Base-by-base conservation (phyloP, 2,113 vertebrate genomes). In the Ancistrus triradiatus region DNA sequence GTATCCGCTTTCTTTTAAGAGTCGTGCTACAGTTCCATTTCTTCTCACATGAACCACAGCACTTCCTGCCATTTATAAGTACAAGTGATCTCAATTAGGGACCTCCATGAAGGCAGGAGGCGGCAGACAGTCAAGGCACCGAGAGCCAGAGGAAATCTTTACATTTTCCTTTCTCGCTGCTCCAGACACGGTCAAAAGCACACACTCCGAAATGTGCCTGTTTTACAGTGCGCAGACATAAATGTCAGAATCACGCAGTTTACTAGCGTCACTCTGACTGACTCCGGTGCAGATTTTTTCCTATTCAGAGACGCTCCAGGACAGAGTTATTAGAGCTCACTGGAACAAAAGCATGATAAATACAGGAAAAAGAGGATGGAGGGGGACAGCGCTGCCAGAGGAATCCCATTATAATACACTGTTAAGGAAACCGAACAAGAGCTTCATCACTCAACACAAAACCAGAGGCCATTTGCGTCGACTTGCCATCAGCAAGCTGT, bases 81-180 rank as follows among this genome's bases (percentile, higher is more conserved):
- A 86, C 88, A 88, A 89, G 89, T 89, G 89, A 90, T 89, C 83
- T 88, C 87, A 90, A 90, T 90, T 89, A 90, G 79, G 82, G 89
- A 90, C 88, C 88, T 88, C 89, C 89, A 64, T 85, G 89, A 89
- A 89, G 86, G 87, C 82, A 66, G 74, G 68, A 82, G 85, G 85
- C 81, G 81, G 84, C 81, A 89, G 88, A 86, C 85, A 88, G 86
- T 84, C 79, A 84, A 76, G 82, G 88, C 82, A 84, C 80, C 79
- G 78, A 83, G 85, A 84, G 81, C 83, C 77, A 81, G 81, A 88
- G 84, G 81, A 87, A 86, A 87, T 79, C 85, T 85, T 85, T 77
- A 82, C 83, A 82, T 82, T 78, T 80, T 73, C 67, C 77, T 74
- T 63, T 66, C 78, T 38, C 57, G 22, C 61, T 33, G 63, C 66